Base-by-base conservation (phyloP, 1,140 invertebrate genomes). In the Triops cancriformis region DNA sequence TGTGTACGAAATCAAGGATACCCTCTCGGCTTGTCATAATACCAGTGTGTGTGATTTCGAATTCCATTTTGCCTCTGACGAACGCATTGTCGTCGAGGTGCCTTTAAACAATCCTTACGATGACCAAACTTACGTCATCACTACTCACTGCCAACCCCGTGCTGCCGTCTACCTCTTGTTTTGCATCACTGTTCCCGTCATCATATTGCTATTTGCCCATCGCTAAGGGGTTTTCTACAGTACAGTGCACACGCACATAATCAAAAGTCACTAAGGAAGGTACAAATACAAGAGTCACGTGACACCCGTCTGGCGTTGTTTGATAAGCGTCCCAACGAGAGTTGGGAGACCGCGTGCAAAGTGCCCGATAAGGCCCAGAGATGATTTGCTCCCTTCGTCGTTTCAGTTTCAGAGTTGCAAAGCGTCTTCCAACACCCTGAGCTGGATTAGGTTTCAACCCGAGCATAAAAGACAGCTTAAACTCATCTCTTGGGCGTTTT, bases 121-220 rank as follows among this genome's bases (percentile, higher is more conserved):
- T 73, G 91, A 92, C 83, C 87, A 92, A 79, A 89, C 92, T 78
- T 92, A 89, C 79, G 85, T 92, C 18, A 90, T 90, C 0, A 86
- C 91, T 23, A 91, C 91, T 0, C 89, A 89, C 31, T 93, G 92
- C 81, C 89, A 92, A 81, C 91, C 92, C 0, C 84, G 92, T 79
- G 91, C 90, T 0, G 83, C 88, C 0, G 80, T 93, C 6, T 93
- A 93, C 82, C 82, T 91, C 7, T 80, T 88, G 27, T 92, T 91
- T 82, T 88, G 91, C 1, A 85, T 93, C 26, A 84, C 89, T 11
- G 90, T 92, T 6, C 91, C 91, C 1, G 80, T 92, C 64, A 82
- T 92, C 3, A 89, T 93, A 77, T 81, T 93, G 45, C 80, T 90
- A n/a, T 92, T 91, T 83, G 91, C 91, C 1, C 92, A 92, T 84